phyloP scores from a whole-genome alignment of 2,888 invertebrate species.

The Drosophila macrospina region DNA sequence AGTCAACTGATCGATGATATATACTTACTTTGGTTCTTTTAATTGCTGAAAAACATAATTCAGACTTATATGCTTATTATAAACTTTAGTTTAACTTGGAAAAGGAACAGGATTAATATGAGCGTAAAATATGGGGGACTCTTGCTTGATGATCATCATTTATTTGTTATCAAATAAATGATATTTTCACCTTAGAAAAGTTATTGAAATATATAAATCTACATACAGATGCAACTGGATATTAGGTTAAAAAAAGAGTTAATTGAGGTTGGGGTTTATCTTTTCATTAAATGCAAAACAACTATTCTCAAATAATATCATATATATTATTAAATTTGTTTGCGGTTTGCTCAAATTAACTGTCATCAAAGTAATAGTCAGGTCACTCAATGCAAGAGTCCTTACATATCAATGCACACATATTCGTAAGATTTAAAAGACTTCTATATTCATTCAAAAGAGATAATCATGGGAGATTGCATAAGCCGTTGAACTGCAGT shows the following conservation, averaged over 20 bases:
- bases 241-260: no score
- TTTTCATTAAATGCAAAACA: no score
- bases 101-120: neutral
- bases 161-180: no score
- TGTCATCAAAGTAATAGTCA: no score
- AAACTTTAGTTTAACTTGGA: neutral
- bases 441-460: neutral
- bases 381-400: neutral
- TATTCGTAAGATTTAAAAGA: neutral
- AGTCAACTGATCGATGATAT: neutral
- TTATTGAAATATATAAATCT: no score
- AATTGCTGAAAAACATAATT: slow-evolving; percentile 11
- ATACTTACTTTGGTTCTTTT: slow-evolving; percentile 32
- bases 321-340: no score
- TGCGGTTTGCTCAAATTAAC: no score
- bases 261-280: no score
- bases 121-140: neutral
- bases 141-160: no score
- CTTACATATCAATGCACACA: neutral
- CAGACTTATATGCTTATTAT: neutral
- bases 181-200: no score
- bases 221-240: no score
- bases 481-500: neutral
- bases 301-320: no score
- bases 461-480: neutral